phyloP scores from a whole-genome alignment of 2,113 vertebrate genomes.

The Oxyruncus cristatus region DNA sequence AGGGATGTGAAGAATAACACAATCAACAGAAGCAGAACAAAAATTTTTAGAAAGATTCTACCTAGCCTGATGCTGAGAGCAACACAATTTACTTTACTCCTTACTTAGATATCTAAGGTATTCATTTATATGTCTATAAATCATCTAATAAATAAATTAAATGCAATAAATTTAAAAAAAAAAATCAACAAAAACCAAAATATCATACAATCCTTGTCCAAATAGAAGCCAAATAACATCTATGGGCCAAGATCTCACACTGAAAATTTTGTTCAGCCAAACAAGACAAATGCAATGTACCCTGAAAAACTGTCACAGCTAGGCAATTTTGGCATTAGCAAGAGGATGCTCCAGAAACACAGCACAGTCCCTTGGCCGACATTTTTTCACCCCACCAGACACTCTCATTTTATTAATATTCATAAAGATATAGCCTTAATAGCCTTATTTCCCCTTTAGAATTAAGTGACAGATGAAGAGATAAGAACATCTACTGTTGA shows the following conservation, averaged over 20 bases:
- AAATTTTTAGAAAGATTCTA: background rate
- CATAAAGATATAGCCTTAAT: background rate
- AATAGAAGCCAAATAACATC: background rate
- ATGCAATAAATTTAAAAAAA: background rate
- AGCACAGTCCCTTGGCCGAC: background rate
- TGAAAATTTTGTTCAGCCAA: background rate
- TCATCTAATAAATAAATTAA: background rate
- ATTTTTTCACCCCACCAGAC: background rate
- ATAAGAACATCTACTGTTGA: background rate
- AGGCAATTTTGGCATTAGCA: background rate
- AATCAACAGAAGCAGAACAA: background rate
- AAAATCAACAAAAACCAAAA: background rate
- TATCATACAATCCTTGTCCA: background rate
- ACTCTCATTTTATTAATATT: background rate
- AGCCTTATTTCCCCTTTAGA: background rate
- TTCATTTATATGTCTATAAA: background rate
- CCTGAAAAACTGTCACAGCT: background rate
- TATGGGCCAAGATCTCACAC: background rate
- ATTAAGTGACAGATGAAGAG: background rate
- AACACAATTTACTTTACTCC: background rate
- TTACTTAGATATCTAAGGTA: background rate
- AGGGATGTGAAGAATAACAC: background rate
- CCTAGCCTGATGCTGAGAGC: background rate
- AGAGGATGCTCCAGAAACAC: background rate
- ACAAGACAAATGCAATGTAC: background rate